Conservation (phyloP, 2,113 vertebrate genomes). For the Burhinus oedicnemus region DNA sequence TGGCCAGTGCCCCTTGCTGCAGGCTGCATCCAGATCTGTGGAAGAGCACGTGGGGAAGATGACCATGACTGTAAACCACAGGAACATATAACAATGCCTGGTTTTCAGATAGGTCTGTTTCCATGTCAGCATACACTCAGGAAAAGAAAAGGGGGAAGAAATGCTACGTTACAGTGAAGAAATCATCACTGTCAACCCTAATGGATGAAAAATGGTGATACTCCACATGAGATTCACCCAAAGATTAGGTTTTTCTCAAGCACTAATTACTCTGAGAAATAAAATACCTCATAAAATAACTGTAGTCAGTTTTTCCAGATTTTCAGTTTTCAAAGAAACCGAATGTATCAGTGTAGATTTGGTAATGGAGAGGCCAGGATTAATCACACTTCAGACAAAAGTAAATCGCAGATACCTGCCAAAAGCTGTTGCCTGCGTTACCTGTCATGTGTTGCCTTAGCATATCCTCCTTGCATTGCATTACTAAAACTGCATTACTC, state of each 20-base stretch:
- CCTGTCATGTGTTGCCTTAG: background rate
- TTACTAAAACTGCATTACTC: background rate
- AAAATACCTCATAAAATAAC: background rate
- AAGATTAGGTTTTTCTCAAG: background rate
- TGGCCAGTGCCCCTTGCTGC: background rate
- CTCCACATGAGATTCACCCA: background rate
- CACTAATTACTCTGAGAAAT: background rate
- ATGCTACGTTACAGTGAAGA: background rate
- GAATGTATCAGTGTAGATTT: background rate
- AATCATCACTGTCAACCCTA: background rate
- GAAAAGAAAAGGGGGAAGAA: background rate
- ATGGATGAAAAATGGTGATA: background rate
- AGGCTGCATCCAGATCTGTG: background rate
- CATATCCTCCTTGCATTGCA: background rate
- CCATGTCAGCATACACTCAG: background rate
- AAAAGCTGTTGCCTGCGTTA: background rate
- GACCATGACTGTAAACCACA: background rate
- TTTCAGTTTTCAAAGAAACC: background rate
- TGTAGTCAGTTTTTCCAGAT: background rate
- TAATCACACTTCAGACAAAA: background rate
- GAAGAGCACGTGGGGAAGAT: background rate
- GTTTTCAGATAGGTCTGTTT: background rate
- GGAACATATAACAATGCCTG: background rate
- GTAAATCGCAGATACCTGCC: background rate
- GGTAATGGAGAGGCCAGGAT: background rate